Evolutionary conservation across 2,797 vertebrate species (phyloP).

Genomic region (Nannoperca obscura): DNA sequence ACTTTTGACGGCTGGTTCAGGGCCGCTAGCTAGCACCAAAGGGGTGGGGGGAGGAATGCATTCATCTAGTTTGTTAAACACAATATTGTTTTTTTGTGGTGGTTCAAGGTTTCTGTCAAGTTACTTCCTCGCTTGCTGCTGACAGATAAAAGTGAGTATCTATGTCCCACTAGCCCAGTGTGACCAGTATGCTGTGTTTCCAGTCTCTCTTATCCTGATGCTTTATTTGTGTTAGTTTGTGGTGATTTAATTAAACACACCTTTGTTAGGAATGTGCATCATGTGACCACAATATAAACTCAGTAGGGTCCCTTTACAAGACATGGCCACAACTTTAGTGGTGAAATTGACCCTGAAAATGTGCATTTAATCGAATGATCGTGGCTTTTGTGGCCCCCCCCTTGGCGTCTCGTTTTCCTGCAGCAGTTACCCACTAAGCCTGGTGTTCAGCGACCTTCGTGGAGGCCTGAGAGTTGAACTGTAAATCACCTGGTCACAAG

Average conservation of each 20-base stretch:
- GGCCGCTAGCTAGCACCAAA: not conserved
- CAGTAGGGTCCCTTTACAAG: not conserved
- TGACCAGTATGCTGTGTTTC: not conserved
- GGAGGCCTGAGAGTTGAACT: slow-evolving; percentile 23
- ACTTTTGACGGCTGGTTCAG: not conserved
- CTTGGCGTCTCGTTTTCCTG: not conserved
- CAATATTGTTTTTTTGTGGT: not conserved
- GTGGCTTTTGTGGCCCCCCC: not conserved
- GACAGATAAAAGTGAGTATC: not conserved
- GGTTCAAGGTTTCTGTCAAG: not conserved
- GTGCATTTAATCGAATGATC: not conserved
- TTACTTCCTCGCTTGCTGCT: not conserved
- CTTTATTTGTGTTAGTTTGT: not conserved
- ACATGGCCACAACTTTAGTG: not conserved
- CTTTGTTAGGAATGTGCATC: not conserved
- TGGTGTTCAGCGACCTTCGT: slow-evolving; percentile 1
- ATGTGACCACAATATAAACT: not conserved
- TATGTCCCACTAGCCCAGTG: not conserved
- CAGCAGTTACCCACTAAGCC: not conserved
- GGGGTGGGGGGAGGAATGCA: not conserved
- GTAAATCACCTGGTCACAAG: slow-evolving; percentile 32
- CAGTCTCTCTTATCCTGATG: not conserved
- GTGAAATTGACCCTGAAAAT: not conserved
- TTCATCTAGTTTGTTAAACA: not conserved
- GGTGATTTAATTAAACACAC: not conserved